A percentile compares a stretch with the other conserved stretches of the same genome.
Conservation (phyloP, 2,113 vertebrate genomes). For the Anoura caudifer region DNA sequence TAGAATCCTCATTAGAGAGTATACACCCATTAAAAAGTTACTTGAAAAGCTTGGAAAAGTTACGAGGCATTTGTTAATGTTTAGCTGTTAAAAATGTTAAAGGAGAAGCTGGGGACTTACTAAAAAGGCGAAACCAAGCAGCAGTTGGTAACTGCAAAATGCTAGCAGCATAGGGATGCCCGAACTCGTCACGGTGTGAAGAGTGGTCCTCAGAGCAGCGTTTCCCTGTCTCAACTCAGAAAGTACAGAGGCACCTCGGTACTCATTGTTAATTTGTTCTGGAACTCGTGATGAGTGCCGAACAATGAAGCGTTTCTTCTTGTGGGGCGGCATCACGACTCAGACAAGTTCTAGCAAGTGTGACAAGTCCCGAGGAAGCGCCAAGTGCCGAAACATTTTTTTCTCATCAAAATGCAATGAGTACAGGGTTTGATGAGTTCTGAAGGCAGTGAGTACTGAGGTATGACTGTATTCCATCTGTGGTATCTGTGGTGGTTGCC, state of each 20-base stretch:
- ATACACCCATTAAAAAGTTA: background rate
- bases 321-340: no score
- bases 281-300: no score
- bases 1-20: constrained; percentile 4
- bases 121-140: background rate
- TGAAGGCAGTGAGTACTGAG: no score
- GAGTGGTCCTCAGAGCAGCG: background rate
- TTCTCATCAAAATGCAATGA: no score
- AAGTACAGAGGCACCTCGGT: background rate
- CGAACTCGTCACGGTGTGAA: background rate
- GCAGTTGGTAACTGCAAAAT: background rate
- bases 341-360: no score
- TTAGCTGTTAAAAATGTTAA: background rate
- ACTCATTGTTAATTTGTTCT: no score
- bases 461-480: background rate
- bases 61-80: background rate
- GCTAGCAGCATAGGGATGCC: background rate
- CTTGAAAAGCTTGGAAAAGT: constrained; percentile 7
- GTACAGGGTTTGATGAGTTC: no score
- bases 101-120: background rate
- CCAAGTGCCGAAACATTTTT: no score
- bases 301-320: no score
- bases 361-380: no score
- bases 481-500: background rate
- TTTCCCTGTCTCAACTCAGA: background rate